Base-by-base conservation (phyloP, 2,113 vertebrate species). In the Naja naja region DNA sequence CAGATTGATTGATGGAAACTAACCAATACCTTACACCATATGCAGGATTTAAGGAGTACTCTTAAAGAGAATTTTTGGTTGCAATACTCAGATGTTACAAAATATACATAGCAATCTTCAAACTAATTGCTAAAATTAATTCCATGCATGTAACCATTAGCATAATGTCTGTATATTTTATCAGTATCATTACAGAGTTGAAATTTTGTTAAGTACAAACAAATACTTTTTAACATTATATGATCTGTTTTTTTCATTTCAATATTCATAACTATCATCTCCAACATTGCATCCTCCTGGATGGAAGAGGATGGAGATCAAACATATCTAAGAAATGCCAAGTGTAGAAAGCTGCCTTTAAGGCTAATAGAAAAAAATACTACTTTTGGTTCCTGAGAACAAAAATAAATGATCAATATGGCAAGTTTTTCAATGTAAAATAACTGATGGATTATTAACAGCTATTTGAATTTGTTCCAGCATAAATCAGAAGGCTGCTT, bases 81-180 rank as follows among this genome's bases (percentile, higher is more conserved):
- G 18, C 34, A 81, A 39, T 95, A 91, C 34, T 54, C 89, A 2
- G 16, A 16, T 94, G 93, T 85, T 92, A 14, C 39, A 92, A 92
- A 95, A 74, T 55, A 86, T 88, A 94, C 12, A 89, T 30, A 95
- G 39, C 91, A 90, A 87, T 95, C 95, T 95, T 89, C 87, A 94
- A 91, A 47, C 52, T 93, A 25, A 91, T 54, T 89, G 91, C 91
- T 56, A 60, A 92, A 45, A 53, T 92, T 89, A 94, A 89, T 39
- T 55, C 87, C 60, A 87, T 90, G 11, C 20, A 30, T 39, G 7
- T 81, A 81, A 81, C n/a, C 34, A 81, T 81, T 81, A 81, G 69
- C 69, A 81, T 74, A 7, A 39, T 95, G 43, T 45, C 92, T 86
- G 91, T 58, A 92, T 92, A 88, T 93, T 89, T 27, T 93, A 93